phyloP scores from a whole-genome alignment of 2,113 vertebrate genomes.

The Malurus cyaneus region DNA sequence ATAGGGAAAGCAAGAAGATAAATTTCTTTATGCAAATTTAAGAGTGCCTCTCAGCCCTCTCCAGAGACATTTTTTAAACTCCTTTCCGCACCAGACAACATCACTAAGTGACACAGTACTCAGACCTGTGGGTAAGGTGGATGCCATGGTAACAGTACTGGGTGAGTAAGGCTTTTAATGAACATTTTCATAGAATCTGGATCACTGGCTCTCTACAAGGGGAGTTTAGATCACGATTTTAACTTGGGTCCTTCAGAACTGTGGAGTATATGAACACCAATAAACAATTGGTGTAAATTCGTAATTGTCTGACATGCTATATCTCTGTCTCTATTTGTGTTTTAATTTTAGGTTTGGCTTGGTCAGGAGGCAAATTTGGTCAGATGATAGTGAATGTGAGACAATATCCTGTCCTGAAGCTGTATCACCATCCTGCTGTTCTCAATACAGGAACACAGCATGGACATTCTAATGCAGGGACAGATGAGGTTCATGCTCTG shows the following conservation, averaged over 20 bases:
- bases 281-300: neutral
- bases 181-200: neutral
- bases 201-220: neutral
- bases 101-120: neutral
- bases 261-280: neutral
- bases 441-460: neutral
- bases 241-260: neutral
- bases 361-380: neutral
- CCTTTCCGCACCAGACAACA: neutral
- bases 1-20: neutral
- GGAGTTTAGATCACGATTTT: neutral
- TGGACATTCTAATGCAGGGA: neutral
- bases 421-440: neutral
- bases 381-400: neutral
- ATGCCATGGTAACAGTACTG: neutral
- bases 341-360: neutral
- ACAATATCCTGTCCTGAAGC: neutral
- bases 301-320: neutral
- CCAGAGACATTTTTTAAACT: neutral
- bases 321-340: neutral
- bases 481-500: neutral
- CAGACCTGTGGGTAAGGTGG: neutral
- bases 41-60: neutral
- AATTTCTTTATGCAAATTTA: slow-evolving; percentile 15
- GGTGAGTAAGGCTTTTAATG: neutral